phyloP scores from a whole-genome alignment of 2,797 vertebrate species.

The Enteromius unitaeniatus region DNA sequence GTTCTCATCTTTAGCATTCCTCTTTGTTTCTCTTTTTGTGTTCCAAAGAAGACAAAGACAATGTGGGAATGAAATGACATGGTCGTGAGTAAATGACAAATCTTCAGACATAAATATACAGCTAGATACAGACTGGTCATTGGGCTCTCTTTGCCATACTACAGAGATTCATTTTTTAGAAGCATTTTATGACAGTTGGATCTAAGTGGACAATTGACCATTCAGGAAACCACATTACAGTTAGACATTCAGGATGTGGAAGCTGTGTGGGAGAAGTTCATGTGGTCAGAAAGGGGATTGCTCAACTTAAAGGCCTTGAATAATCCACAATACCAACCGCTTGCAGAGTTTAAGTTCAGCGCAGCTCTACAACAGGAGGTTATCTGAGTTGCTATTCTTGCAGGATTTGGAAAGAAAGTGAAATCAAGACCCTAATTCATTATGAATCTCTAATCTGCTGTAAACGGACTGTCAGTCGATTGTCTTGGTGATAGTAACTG shows the following conservation, averaged over 20 bases:
- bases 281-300: background rate
- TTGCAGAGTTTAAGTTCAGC: constrained; percentile 1
- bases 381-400: background rate
- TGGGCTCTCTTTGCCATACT: background rate
- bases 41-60: background rate
- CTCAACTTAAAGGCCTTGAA: background rate
- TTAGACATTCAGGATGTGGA: constrained; percentile 10
- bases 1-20: background rate
- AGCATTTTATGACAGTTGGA: background rate
- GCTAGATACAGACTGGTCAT: background rate
- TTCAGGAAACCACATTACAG: constrained; percentile 20
- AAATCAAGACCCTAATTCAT: constrained; percentile 36
- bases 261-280: background rate
- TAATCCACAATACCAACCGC: constrained; percentile 16
- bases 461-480: constrained; percentile 7
- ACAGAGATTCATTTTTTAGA: background rate
- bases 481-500: background rate
- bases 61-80: background rate
- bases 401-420: constrained; percentile 13
- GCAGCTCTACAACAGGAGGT: constrained; percentile 20
- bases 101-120: background rate
- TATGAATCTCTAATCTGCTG: constrained; percentile 36
- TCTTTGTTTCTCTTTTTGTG: background rate
- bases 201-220: constrained; percentile 2
- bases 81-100: background rate